A percentile compares a stretch with the other conserved stretches of the same genome.
phyloP scores from a whole-genome alignment of 2,888 invertebrate species.

The Erynnis tages region DNA sequence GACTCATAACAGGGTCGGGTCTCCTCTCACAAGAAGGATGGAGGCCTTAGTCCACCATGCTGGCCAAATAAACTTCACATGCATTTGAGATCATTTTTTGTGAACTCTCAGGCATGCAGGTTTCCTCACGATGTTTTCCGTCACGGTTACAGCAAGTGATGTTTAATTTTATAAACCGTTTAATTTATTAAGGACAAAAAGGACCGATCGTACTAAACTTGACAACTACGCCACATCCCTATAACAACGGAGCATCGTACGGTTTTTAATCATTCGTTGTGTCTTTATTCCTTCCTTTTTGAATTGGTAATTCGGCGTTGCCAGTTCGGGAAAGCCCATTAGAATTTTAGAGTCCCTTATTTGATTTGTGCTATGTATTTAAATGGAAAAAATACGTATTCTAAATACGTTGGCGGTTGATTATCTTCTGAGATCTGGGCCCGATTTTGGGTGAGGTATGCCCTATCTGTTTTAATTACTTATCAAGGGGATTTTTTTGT shows the following conservation, averaged over 20 bases:
- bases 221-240: conserved; percentile 9
- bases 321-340: conserved; percentile 28
- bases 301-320: conserved; percentile 26
- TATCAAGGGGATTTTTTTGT: background rate
- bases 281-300: conserved; percentile 26
- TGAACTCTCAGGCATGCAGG: too few species aligned
- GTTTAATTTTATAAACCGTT: too few species aligned
- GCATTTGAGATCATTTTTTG: too few species aligned
- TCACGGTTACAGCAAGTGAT: too few species aligned
- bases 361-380: conserved; percentile 4
- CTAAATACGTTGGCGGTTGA: conserved; percentile 17
- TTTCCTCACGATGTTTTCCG: too few species aligned
- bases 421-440: conserved; percentile 18
- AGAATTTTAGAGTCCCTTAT: conserved; percentile 23
- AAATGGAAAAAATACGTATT: conserved; percentile 17
- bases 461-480: conserved; percentile 18
- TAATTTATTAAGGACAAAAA: too few species aligned
- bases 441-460: conserved; percentile 15
- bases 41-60: too few species aligned
- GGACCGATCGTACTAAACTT: background rate
- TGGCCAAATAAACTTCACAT: too few species aligned
- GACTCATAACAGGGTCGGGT: too few species aligned
- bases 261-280: conserved; percentile 21
- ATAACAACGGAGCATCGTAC: conserved; percentile 5
- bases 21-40: too few species aligned